Evolutionary conservation across 2,797 vertebrate species (phyloP).

Genomic region (Platalea minor): DNA sequence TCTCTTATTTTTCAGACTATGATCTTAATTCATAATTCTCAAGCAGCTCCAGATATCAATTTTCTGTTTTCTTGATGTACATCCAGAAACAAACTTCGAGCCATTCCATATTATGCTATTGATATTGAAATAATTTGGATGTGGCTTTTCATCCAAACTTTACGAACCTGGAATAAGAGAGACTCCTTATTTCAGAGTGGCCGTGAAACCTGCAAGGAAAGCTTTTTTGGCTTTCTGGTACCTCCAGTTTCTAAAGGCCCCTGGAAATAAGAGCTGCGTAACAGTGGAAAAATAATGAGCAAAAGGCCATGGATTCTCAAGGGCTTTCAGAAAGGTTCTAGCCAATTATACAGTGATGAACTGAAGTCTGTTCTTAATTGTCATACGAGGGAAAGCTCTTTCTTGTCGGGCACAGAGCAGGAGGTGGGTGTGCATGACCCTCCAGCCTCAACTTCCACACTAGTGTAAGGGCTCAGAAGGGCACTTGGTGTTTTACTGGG

Average conservation of each 20-base stretch:
- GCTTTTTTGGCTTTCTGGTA: not conserved
- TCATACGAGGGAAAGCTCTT: not conserved
- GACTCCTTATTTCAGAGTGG: not conserved
- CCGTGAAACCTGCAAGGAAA: not conserved
- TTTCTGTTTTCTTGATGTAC: not conserved
- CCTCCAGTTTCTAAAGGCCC: not conserved
- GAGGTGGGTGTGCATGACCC: rapidly evolving
- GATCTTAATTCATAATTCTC: not conserved
- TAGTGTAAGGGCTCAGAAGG: not conserved
- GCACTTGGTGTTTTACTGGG: not conserved
- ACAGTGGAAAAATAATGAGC: not conserved
- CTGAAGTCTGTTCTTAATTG: not conserved
- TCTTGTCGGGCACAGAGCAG: not conserved
- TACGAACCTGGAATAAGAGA: not conserved
- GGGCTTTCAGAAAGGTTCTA: not conserved
- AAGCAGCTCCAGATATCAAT: not conserved
- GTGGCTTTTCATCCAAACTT: not conserved
- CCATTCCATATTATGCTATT: not conserved
- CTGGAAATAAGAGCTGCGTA: not conserved
- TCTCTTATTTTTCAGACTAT: not conserved
- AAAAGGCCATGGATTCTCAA: not conserved
- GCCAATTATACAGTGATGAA: not conserved
- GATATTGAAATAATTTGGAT: not conserved
- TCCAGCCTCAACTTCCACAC: not conserved
- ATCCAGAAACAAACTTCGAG: not conserved